Evolutionary conservation across 2,888 invertebrate genomes (phyloP).

Genomic region (Esperia sulphurella): DNA sequence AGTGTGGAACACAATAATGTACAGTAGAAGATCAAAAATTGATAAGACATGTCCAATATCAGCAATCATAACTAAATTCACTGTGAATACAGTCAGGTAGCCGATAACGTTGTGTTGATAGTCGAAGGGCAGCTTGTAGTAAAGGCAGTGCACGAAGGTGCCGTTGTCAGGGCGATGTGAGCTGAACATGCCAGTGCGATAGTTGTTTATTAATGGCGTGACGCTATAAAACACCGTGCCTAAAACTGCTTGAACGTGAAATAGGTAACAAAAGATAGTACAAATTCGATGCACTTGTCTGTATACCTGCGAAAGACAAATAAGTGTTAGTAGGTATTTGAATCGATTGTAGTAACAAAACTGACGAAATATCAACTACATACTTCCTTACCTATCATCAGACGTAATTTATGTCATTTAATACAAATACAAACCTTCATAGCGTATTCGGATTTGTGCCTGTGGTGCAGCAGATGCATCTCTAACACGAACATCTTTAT

Average conservation of each 20-base stretch:
- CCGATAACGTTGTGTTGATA: conserved; percentile 12
- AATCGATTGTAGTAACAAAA: too few relatives aligned
- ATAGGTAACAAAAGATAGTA: conserved; percentile 17
- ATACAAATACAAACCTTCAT: too few relatives aligned
- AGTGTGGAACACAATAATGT: conserved; percentile 16
- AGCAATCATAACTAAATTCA: conserved; percentile 16
- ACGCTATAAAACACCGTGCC: conserved; percentile 18
- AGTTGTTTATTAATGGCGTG: conserved; percentile 23
- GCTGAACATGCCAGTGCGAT: conserved; percentile 13
- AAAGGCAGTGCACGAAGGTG: conserved; percentile 17
- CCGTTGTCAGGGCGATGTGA: conserved; percentile 12
- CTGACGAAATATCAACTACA: too few relatives aligned
- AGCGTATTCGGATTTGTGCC: too few relatives aligned
- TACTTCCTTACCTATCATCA: too few relatives aligned
- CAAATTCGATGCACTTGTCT: conserved; percentile 19
- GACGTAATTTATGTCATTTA: too few relatives aligned
- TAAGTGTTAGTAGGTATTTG: too few relatives aligned
- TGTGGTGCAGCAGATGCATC: too few relatives aligned
- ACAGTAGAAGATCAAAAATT: conserved; percentile 24
- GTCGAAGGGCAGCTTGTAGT: conserved; percentile 18
- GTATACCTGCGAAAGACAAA: conserved; percentile 17
- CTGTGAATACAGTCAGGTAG: conserved; percentile 11
- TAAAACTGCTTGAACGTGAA: conserved; percentile 9
- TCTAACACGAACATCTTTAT: too few relatives aligned
- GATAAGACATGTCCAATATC: conserved; percentile 12